phyloP scores from a whole-genome alignment of 2,797 vertebrate species.

The Huso huso region DNA sequence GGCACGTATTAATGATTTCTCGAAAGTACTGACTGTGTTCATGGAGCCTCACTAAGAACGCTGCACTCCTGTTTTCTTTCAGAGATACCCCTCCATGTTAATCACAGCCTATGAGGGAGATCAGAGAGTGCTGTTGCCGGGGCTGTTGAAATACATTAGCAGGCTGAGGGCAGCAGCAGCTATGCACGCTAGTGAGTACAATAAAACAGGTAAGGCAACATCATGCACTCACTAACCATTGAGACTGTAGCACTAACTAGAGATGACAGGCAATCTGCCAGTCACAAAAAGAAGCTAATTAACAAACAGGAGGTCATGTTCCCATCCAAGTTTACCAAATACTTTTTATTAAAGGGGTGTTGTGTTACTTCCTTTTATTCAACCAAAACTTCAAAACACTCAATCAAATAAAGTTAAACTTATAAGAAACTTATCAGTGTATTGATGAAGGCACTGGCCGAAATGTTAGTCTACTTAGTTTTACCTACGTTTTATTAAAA shows the following conservation, averaged over 20 bases:
- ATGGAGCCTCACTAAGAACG: no score
- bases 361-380: not conserved
- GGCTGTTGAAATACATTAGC: slow-evolving; percentile 66
- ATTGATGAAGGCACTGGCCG: no score
- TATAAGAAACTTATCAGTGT: no score
- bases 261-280: not conserved
- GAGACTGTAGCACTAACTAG: not conserved
- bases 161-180: slow-evolving; percentile 61
- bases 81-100: slow-evolving; percentile 83
- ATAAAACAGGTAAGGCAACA: slow-evolving; percentile 38
- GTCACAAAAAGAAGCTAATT: not conserved
- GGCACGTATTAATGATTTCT: no score
- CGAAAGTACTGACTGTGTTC: no score
- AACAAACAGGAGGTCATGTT: not conserved
- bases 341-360: not conserved
- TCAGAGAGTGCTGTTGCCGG: slow-evolving; percentile 64
- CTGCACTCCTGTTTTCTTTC: slow-evolving; percentile 9
- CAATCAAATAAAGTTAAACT: no score
- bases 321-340: not conserved
- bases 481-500: no score
- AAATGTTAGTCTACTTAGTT: no score
- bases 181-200: slow-evolving; percentile 38
- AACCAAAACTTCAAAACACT: no score
- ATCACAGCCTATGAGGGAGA: slow-evolving; percentile 81
- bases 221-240: not conserved